Conservation (phyloP, 2,113 vertebrate species). For the Paratilapia polleni region DNA sequence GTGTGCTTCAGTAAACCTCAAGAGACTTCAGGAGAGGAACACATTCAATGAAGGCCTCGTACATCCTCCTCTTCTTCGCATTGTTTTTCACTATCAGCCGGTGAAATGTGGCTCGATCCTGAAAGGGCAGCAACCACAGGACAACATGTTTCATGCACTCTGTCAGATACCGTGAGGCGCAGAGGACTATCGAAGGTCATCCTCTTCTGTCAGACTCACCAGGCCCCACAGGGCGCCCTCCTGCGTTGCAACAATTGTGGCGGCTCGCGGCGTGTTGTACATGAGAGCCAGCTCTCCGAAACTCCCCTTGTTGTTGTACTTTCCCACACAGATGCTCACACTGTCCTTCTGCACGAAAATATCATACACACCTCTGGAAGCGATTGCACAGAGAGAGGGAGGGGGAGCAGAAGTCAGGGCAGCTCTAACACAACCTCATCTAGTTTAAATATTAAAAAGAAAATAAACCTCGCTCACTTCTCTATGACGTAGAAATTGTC, state of each 20-base stretch:
- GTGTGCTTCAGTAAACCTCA: conserved; percentile 82
- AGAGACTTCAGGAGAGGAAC: conserved; percentile 93
- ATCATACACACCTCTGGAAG: conserved; percentile 90
- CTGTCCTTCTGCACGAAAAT: conserved; percentile 90
- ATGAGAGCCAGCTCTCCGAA: conserved; percentile 96
- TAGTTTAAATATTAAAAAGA: not conserved
- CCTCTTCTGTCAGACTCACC: conserved; percentile 79
- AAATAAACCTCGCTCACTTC: conserved; percentile 74
- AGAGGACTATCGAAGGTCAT: not conserved
- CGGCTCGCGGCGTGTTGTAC: conserved; percentile 97
- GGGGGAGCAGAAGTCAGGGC: not conserved
- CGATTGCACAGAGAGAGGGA: conserved; percentile 26
- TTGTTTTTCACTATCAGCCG: conserved; percentile 96
- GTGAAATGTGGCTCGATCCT: conserved; percentile 96
- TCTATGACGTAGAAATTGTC: conserved; percentile 97
- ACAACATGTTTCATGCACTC: not conserved
- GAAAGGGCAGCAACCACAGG: not conserved
- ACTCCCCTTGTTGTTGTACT: conserved; percentile 93
- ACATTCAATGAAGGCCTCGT: conserved; percentile 93
- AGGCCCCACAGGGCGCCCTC: conserved; percentile 94
- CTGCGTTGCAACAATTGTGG: conserved; percentile 90
- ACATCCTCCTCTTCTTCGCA: conserved; percentile 91
- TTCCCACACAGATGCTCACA: conserved; percentile 84
- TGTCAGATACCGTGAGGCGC: not conserved
- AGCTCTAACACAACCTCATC: not conserved